Base-by-base conservation (phyloP, 2,797 vertebrate species). In the Gymnodraco acuticeps region DNA sequence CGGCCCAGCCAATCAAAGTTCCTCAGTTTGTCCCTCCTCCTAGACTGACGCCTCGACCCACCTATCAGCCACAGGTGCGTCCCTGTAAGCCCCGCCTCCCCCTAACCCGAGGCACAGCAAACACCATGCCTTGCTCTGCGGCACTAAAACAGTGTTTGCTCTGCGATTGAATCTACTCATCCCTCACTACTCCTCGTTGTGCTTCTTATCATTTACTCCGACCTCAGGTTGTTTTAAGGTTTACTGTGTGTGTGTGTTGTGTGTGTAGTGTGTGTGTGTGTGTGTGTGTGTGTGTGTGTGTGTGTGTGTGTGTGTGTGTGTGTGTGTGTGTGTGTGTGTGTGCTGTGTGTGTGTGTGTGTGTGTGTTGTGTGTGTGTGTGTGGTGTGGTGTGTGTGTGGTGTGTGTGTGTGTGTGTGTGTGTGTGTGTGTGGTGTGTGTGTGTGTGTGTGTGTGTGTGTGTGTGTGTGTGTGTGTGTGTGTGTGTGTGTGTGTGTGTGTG, bases 11-110 rank as follows among this genome's bases (percentile, higher is more conserved):
- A 94, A 99, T 99, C 95, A 99, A 99, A 98, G 98, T 99, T 95
- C 98, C 98, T 94, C 98, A 99, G 95, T 99, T 99, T 96, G 98
- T 99, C 92, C 97, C 97, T 94, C 98, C 98, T 96, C 98, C 98
- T 92, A 96, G 98, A 96, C 96, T 99, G 94, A 99, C 96, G 94
- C 97, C 98, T 94, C 97, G 97, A 88, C 98, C 97, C 93, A 97
- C 96, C 94, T 98, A 96, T 93, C 97, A 98, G 95, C 98, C 97
- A 92, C 98, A 99, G 96, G 98, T 99, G 92, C 95, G 97, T 97
- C 93, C 85, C 85, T 88, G 85, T 92, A 85, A 93, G 92, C 75
- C 88, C 91, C 85, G 85, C 88, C 87, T 91, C 82, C 79, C 88
- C 89, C 86, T 88, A 82, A 89, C 83, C 81, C 72, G 91, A 86